Evolutionary conservation across 2,113 vertebrate genomes (phyloP).

Genomic region (Ovibos moschatus): DNA sequence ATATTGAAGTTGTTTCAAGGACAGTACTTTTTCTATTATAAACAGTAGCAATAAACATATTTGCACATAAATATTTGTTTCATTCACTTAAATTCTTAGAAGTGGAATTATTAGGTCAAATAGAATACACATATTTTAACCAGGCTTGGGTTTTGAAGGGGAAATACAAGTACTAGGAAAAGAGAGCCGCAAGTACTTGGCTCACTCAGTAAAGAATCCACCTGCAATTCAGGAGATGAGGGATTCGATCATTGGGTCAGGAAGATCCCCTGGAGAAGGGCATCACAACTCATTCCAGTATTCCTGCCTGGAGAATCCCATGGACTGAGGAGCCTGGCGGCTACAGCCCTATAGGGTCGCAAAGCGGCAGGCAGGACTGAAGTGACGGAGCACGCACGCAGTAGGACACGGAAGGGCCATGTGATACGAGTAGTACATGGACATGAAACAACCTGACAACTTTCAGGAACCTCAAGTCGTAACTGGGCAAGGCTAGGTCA

Average conservation of each 20-base stretch:
- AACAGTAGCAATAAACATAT: neutral
- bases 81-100: neutral
- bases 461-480: neutral
- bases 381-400: fast-evolving
- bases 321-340: neutral
- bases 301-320: neutral
- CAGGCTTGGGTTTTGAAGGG: neutral
- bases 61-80: neutral
- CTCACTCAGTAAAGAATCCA: neutral
- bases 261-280: neutral
- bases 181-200: neutral
- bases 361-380: neutral
- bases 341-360: fast-evolving
- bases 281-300: neutral
- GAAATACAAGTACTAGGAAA: neutral
- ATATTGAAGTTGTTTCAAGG: neutral
- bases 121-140: neutral
- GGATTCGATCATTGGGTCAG: neutral
- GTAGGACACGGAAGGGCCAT: neutral
- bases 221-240: neutral
- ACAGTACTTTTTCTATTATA: neutral
- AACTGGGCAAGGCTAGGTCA: neutral
- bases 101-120: neutral
- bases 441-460: neutral
- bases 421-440: neutral